A percentile compares a stretch with the other conserved stretches of the same genome.
Evolutionary conservation across 2,797 vertebrate genomes (phyloP).

Genomic region (Pterois miles): DNA sequence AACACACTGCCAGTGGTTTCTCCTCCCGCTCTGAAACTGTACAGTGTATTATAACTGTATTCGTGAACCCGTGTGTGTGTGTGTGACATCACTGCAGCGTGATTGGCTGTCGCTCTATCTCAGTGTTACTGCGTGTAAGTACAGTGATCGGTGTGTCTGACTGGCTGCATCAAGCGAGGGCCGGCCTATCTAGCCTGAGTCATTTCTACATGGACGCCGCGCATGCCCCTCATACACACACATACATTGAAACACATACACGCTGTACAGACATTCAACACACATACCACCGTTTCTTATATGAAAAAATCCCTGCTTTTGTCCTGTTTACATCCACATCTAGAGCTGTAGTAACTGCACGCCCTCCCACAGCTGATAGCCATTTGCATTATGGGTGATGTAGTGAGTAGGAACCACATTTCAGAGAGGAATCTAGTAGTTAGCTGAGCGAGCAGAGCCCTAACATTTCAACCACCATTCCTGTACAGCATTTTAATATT

Average conservation of each 20-base stretch:
- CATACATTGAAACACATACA: slow-evolving; percentile 1
- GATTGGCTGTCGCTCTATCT: slow-evolving; percentile 66
- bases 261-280: slow-evolving; percentile 13
- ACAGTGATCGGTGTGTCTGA: slow-evolving; percentile 59
- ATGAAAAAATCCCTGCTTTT: slow-evolving; percentile 8
- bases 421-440: slow-evolving; percentile 29
- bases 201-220: slow-evolving; percentile 26
- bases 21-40: slow-evolving; percentile 53
- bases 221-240: slow-evolving; percentile 25
- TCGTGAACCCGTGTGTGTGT: slow-evolving; percentile 63
- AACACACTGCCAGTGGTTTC: slow-evolving; percentile 59
- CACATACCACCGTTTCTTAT: slow-evolving; percentile 20
- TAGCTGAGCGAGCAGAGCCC: slow-evolving; percentile 27
- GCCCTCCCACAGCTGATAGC: slow-evolving; percentile 31
- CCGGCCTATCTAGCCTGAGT: slow-evolving; percentile 48
- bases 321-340: slow-evolving; percentile 44
- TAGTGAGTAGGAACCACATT: slow-evolving; percentile 38
- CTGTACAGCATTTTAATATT: slow-evolving; percentile 71
- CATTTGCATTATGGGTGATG: slow-evolving; percentile 63
- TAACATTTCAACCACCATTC: slow-evolving; percentile 33
- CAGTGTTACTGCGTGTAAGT: slow-evolving; percentile 64
- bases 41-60: slow-evolving; percentile 69
- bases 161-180: slow-evolving; percentile 12
- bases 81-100: slow-evolving; percentile 62
- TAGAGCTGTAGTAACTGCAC: slow-evolving; percentile 42